Evolutionary conservation across 2,113 vertebrate species (phyloP), one percentile per base, ranked within the genome.

Genomic region (Onychostoma macrolepis): DNA sequence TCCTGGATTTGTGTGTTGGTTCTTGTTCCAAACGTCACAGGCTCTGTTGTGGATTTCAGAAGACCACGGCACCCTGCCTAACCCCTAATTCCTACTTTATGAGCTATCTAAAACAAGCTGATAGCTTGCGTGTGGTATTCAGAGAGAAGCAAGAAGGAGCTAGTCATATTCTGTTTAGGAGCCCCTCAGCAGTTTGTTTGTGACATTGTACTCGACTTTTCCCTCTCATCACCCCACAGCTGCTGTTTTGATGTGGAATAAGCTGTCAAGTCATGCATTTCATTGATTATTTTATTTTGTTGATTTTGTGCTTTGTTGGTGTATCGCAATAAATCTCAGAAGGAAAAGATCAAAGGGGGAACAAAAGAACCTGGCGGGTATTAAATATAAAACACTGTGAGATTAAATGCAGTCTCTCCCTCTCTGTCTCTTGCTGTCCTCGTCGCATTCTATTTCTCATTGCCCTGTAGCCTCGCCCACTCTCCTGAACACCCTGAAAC

Each of bases 371-470:
- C 89, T 86, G 94, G 83, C 85, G 90, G 89, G 92, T 96, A 95
- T 93, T 95, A 95, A 95, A 95, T 95, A 92, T 92, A 95, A 94
- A 92, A 93, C 87, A 90, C 88, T 88, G 65, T 77, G 89, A 94
- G 92, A 96, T 94, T 93, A 93, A 93, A 93, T 91, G 87, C 90
- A 90, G 88, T 91, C 77, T 81, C 78, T 53, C 85, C 53, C 67
- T 77, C 71, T 82, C 41, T 86, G 10, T 61, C 21, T 61, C 45
- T 76, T 36, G 80, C 75, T 65, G 19, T 38, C 41, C 74, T 76
- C 19, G 7, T 80, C 36, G 76, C 67, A 74, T 86, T 69, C 76
- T 75, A 50, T 86, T 87, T 77, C 53, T 79, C 56, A 53, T 80
- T 81, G 82, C 41, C 65, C 76, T 43, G 21, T 33, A 80, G 48